Evolutionary conservation across 1,140 invertebrate genomes (phyloP), one percentile per base, ranked within the genome.

Genomic region (Dermatophagoides farinae): DNA sequence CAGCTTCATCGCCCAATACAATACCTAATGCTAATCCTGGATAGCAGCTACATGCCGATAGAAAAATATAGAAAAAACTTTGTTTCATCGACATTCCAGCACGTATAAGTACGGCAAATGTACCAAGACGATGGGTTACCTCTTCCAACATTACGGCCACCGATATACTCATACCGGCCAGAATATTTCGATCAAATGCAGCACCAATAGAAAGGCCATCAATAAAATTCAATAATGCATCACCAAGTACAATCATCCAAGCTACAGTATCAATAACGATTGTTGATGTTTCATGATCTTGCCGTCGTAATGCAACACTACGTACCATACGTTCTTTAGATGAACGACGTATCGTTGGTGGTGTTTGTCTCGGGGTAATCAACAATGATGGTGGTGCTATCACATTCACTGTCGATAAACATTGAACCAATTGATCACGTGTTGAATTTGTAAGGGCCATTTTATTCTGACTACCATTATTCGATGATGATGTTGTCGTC

Each of bases 71-170:
- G 39, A 78, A 61, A 18, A 83, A 66, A 1, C 81, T 81, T 68
- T 80, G 77, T 62, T 75, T 75, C 54, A 81, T 72, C 5, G 74
- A 73, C 80, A 83, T 80, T 11, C 81, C 81, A 47, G 81, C 74
- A 67, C 78, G 79, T 20, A 83, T 71, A n/a, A 83, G 71, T 57
- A 83, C 80, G 8, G 81, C 82, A 70, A 83, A 81, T 68, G 83
- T 82, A 51, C 86, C 84, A 53, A 82, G 67, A 68, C 82, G 80
- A 69, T 83, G 81, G 20, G 81, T 80, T 43, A 82, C 73, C 66
- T 82, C 80, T 68, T 83, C 81, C 67, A 78, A 80, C 58, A 82
- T 73, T 11, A 83, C 78, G 51, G 80, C 80, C 22, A 83, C 66
- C 47, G 75, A 77, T n/a, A 82, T 77, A 63, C 77, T 79, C 57